Evolutionary conservation across 2,888 invertebrate genomes (phyloP).

Genomic region (Tenthredo scrophulariae): DNA sequence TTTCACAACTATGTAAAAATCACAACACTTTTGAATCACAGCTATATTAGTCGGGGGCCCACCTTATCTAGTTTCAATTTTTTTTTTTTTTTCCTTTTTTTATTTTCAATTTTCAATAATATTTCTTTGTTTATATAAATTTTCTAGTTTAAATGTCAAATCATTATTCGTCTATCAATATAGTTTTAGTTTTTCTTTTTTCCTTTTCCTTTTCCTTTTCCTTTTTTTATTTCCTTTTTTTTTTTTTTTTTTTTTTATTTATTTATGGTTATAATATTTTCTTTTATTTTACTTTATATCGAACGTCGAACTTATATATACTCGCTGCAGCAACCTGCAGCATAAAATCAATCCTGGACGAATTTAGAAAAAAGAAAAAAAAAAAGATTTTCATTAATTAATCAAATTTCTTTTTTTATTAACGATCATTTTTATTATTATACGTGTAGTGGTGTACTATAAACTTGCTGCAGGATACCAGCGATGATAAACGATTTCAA

Average conservation of each 20-base stretch:
- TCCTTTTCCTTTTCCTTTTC: neutral
- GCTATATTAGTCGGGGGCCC: constrained; percentile 24
- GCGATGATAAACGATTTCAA: neutral
- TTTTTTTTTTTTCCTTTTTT: neutral
- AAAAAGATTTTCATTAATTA: neutral
- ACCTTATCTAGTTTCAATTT: constrained; percentile 14
- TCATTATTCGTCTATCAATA: neutral
- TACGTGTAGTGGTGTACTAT: neutral
- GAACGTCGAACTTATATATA: constrained; percentile 12
- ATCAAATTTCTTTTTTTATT: neutral
- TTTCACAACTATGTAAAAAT: constrained; percentile 44
- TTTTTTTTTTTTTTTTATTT: neutral
- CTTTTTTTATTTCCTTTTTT: neutral
- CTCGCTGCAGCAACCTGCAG: neutral
- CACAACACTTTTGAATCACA: constrained; percentile 52
- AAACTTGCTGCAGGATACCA: neutral
- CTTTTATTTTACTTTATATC: neutral
- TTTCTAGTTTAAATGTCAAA: neutral
- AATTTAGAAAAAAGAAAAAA: neutral
- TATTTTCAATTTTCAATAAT: neutral
- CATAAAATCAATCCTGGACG: neutral
- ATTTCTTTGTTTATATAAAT: neutral
- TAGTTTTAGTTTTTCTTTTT: neutral
- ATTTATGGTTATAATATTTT: neutral
- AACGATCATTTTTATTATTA: neutral